Base-by-base conservation (phyloP, 2,113 vertebrate genomes). In the Scatophagus argus region DNA sequence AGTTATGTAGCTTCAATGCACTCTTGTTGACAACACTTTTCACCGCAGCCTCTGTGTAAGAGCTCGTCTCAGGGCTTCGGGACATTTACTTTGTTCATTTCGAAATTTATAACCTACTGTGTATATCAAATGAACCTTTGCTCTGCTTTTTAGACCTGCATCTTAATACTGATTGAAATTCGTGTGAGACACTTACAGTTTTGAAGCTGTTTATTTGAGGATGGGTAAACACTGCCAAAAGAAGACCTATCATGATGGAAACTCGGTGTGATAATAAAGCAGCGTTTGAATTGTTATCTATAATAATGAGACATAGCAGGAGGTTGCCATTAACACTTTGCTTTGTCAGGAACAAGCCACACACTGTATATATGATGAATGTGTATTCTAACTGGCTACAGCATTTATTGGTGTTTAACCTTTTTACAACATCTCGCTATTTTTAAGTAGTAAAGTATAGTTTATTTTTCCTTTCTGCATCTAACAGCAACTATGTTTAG, bases 81-180 rank as follows among this genome's bases (percentile, higher is more conserved):
- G 81, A 75, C 58, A 36, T 84, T 84, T 66, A 36, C 47, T 81
- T 65, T 55, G 63, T 82, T 89, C 76, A 86, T 51, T 86, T 67
- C 29, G 58, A 78, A 76, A 79, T 69, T n/a, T n/a, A n/a, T n/a
- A n/a, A n/a, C n/a, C n/a, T n/a, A n/a, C n/a, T 6, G 63, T 6
- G 41, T 44, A 19, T 8, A 49, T 25, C 29, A 54, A 32, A 51
- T 62, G 16, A 34, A 23, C 32, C 34, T 60, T 60, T 36, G 21
- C 56, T 81, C 47, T 32, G 17, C n/a, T 63, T 7, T 66, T 39
- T 31, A 67, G 47, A 38, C 19, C 36, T 47, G 25, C 46, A 32
- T 49, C 14, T 60, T 60, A 62, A 54, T 47, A 32, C 36, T n/a
- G n/a, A 77, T 56, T 82, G 14, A 80, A 83, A 86, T 79, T 87